phyloP scores from a whole-genome alignment of 2,797 vertebrate genomes.

The Gymnoscopelus braueri region DNA sequence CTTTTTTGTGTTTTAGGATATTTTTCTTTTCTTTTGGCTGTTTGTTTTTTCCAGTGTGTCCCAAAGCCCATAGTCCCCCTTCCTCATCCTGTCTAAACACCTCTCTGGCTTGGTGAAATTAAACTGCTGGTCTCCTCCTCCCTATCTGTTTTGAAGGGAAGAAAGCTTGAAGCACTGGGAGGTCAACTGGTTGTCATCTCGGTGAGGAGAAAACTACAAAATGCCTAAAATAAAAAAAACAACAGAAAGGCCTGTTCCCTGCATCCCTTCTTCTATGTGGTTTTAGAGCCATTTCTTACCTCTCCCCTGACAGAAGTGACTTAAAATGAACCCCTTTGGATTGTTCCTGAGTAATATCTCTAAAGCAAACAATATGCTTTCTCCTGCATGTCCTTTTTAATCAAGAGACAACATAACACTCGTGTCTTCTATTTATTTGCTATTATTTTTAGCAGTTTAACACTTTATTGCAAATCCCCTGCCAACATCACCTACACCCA shows the following conservation, averaged over 20 bases:
- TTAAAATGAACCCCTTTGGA: slow-evolving; percentile 40
- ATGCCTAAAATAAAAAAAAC: slow-evolving; percentile 16
- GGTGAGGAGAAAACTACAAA: slow-evolving; percentile 76
- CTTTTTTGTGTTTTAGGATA: slow-evolving; percentile 8
- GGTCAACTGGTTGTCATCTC: slow-evolving; percentile 84
- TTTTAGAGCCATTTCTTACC: slow-evolving; percentile 34
- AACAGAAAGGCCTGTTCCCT: slow-evolving; percentile 28
- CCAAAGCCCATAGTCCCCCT: slow-evolving; percentile 28
- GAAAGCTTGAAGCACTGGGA: slow-evolving; percentile 87
- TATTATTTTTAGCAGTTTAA: too few species aligned
- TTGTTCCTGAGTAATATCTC: slow-evolving; percentile 25
- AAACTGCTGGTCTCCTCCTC: slow-evolving; percentile 58
- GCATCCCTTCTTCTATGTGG: slow-evolving; percentile 45
- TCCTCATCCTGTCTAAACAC: slow-evolving; percentile 28
- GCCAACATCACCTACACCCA: neutral
- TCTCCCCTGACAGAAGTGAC: slow-evolving; percentile 42
- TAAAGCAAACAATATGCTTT: too few species aligned
- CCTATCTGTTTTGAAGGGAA: slow-evolving; percentile 80
- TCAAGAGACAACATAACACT: too few species aligned
- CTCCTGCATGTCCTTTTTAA: too few species aligned
- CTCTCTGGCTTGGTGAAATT: slow-evolving; percentile 44
- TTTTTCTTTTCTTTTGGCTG: slow-evolving; percentile 5
- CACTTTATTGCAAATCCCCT: too few species aligned
- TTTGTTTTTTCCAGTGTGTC: slow-evolving; percentile 46
- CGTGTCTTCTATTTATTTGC: too few species aligned